Base-by-base conservation (phyloP, 1,140 invertebrate species). In the Forficula auricularia region DNA sequence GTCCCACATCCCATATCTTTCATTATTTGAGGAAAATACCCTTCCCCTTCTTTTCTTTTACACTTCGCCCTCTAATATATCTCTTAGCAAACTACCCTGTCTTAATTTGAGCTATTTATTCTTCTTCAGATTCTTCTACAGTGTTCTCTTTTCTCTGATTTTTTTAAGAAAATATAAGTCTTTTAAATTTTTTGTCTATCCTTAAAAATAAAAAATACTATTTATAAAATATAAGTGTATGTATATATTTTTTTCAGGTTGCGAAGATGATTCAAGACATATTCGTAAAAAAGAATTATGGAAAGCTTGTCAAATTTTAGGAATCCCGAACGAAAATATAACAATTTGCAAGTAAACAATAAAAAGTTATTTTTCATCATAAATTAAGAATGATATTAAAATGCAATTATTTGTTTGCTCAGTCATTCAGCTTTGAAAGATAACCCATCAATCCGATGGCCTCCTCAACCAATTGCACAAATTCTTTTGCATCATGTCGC, bases 281-380 rank as follows among this genome's bases (percentile, higher is more conserved):
- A 27, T 27, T 27, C 22, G 91, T 31, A 77, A 75, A 43, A 55
- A 71, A 48, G 91, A 96, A 64, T 57, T 95, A 36, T 80, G 79
- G 65, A 59, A 70, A 19, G 81, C 85, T 46, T 86, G 84, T 59
- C 63, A 64, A 38, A 62, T 70, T 33, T 64, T 95, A 41, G 84
- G 87, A n/a, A 77, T 94, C 34, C 67, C 71, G 22, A 66, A 75
- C 36, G 65, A 71, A 48, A 79, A 84, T 59, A 71, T 94, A 38
- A 76, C 73, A 37, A 63, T 91, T 48, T 54, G 61, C 20, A 56
- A 66, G 45, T 60, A 41, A 45, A 44, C n/a, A n/a, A 6, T 6
- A 27, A 6, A 6, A 27, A 27, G 4, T 27, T 27, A 27, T 27
- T 27, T 6, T 27, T 27, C 4, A 27, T 27, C 22, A 27, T 27